Evolutionary conservation across 1,140 invertebrate species (phyloP).

Genomic region (Musca vetustissima): DNA sequence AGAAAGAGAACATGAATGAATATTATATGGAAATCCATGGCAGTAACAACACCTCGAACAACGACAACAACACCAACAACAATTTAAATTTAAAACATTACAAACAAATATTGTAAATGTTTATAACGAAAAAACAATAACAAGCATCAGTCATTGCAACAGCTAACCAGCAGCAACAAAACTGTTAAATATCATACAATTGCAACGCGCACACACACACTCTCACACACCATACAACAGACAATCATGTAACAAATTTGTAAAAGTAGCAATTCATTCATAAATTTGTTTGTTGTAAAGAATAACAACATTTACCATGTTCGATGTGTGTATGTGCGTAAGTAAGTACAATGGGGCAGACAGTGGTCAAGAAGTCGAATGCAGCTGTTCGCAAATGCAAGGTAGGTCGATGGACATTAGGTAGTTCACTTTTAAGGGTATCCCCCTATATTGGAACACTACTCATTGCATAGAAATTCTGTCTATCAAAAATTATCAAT

Average conservation of each 20-base stretch:
- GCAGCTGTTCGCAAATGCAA: no score
- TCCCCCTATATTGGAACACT: no score
- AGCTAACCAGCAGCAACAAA: conserved; percentile 6
- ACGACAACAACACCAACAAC: not conserved
- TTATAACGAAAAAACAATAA: not conserved
- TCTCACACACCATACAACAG: not conserved
- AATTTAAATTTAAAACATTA: not conserved
- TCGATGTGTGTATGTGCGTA: not conserved
- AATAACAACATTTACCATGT: not conserved
- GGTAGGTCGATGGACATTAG: no score
- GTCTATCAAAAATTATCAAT: no score
- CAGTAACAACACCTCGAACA: not conserved
- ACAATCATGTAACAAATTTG: conserved; percentile 16
- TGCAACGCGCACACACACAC: not conserved
- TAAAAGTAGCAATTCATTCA: conserved; percentile 18
- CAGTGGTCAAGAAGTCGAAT: not conserved
- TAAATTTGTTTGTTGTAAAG: conserved; percentile 3
- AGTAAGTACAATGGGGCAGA: not conserved
- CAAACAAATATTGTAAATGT: not conserved
- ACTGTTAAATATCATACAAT: not conserved
- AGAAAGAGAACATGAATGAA: not conserved
- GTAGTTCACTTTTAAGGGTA: no score
- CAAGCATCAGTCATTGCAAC: not conserved
- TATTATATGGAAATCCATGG: conserved; percentile 4
- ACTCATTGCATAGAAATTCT: no score